Base-by-base conservation (phyloP, 2,797 vertebrate species). In the Tiaroga cobitis region DNA sequence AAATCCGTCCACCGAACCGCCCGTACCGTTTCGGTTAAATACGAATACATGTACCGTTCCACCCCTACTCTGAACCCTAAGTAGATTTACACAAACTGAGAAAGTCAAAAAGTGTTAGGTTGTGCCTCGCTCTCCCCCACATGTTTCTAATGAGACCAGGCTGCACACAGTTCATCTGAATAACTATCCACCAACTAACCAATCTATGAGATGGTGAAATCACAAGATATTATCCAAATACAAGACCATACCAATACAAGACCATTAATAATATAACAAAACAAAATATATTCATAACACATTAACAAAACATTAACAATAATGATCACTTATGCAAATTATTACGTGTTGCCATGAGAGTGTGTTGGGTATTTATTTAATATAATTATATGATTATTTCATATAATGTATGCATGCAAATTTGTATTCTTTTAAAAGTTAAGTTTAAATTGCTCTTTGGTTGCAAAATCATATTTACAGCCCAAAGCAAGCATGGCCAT, bases 401-500 rank as follows among this genome's bases (percentile, higher is more conserved):
- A 18, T 65, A 3, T 32, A 24, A 51, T 21, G 19, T 43, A 26
- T 18, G n/a, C 3, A 41, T 18, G n/a, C 5, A 2, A 8, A 43
- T 26, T 61, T 32, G 15, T 63, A 11, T 65, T 78, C 1, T 43
- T 65, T 68, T 80, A 19, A 18, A 81, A 37, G 24, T 26, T 26
- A 1, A 11, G 13, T 81, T 70, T 26, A 69, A 69, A 54, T 21
- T 26, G 67, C 32, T 69, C 21, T 67, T 83, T 83, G 54, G 72
- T 76, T 67, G 32, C 32, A 39, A 76, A 49, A 63, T 51, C 13
- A 49, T 0, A 46, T 34, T 63, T 49, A 16, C 43, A 83, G 49
- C 65, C 83, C 70, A 72, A 79, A 61, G 65, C 67, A 7, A 70
- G 51, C 75, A 34, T 29, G 59, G 46, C 41, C 56, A 51, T 83